These are phyloP conservation scores for Drosophila sordidapex DNA, from an alignment of 2,888 invertebrate genomes.

Conservation along the genomic window DNA sequence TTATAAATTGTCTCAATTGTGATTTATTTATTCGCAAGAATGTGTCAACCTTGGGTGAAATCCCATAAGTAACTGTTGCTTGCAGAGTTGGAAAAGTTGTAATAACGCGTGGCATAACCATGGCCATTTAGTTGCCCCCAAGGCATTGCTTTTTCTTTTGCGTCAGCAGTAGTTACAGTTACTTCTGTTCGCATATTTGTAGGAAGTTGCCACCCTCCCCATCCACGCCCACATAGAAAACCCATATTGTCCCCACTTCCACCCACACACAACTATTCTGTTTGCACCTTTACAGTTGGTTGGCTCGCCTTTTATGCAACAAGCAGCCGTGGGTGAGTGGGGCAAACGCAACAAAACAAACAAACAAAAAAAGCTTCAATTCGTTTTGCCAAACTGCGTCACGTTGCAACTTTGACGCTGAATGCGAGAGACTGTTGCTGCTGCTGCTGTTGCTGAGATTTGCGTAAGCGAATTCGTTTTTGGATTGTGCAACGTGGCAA, in stretches of 20 bases:
- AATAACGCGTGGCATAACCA: neutral
- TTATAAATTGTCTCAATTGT: no score
- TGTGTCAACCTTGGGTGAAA: neutral
- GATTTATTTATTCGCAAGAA: neutral
- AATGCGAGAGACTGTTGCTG: constrained; percentile 7
- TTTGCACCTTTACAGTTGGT: constrained; percentile 65
- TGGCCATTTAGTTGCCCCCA: constrained; percentile 2
- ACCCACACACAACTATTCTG: neutral
- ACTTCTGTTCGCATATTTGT: constrained; percentile 21
- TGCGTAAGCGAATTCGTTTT: constrained; percentile 76
- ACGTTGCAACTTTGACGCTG: constrained; percentile 69
- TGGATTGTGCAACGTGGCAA: constrained; percentile 61
- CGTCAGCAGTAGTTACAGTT: constrained; percentile 25
- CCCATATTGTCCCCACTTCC: neutral
- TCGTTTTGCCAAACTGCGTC: constrained; percentile 77
- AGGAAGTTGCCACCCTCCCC: neutral
- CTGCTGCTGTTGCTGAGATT: constrained; percentile 58
- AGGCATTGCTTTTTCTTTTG: constrained; percentile 5
- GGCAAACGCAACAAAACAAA: constrained; percentile 24
- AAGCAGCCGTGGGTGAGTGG: constrained; percentile 43
- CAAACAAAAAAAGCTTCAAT: constrained; percentile 48
- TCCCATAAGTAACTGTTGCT: neutral
- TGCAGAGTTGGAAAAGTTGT: neutral
- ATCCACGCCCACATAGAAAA: neutral
- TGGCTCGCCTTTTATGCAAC: constrained; percentile 65